Evolutionary conservation across 1,140 invertebrate species (phyloP), one percentile per base, ranked within the genome.

Genomic region (Oncopeltus fasciatus): DNA sequence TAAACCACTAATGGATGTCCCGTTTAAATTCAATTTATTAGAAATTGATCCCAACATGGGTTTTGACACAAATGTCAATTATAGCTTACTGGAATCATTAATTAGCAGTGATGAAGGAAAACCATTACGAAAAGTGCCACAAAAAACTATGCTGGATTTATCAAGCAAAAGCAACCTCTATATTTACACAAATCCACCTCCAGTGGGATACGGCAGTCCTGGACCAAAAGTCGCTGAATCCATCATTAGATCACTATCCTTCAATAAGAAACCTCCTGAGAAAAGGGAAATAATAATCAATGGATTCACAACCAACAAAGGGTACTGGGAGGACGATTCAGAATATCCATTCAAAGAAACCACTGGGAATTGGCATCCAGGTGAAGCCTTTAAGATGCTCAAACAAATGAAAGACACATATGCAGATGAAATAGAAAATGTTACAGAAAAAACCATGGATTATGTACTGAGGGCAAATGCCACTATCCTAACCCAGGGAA

Each of bases 151-250:
- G n/a, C n/a, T n/a, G n/a, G n/a, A n/a, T n/a, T n/a, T n/a, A n/a
- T n/a, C n/a, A n/a, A n/a, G n/a, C n/a, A n/a, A n/a, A n/a, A 46
- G 44, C 11, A 46, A 46, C 11, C 12, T 57, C n/a, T 57, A 57
- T n/a, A 18, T 57, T 5, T 57, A 57, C 3, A 28, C 53, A 2
- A 57, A 57, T 27, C 53, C 53, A 57, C 56, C 56, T 8, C 28
- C 56, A 18, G 24, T 29, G 1, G 56, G 56, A 1, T 57, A 57
- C 14, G 56, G 56, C 2, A 29, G 27, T 8, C 56, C 56, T 31
- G 56, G 24, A 3, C 56, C 56, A 3, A 57, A 57, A 29, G 56
- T 57, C 3, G 56, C 56, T 18, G 56, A 57, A 27, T 28, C 56
- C 2, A 29, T 57, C 3, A 1, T 57, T 1, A 31, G 56, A 33